A percentile compares a stretch with the other conserved stretches of the same genome.
These are phyloP conservation scores for Thunnus albacares DNA, from an alignment of 2,797 vertebrate genomes.

Conservation along the genomic window DNA sequence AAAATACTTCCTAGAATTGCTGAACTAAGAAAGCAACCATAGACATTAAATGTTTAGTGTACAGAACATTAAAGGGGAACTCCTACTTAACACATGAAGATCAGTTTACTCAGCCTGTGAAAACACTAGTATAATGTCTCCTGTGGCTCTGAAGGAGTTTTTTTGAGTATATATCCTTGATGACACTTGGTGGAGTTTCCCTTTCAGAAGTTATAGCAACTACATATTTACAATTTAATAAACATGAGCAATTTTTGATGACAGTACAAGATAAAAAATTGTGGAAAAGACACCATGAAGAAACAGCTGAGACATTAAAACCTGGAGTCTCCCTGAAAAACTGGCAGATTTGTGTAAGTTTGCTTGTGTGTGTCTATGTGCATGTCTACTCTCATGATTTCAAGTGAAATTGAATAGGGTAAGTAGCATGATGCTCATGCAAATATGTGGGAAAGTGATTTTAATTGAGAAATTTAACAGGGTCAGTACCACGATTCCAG, in stretches of 20 bases:
- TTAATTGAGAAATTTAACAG: constrained; percentile 51
- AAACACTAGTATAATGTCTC: too few species aligned
- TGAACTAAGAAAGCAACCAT: not conserved
- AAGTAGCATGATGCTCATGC: not conserved
- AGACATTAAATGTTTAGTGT: too few species aligned
- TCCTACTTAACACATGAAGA: too few species aligned
- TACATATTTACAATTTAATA: too few species aligned
- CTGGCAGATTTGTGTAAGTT: not conserved
- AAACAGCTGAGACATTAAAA: not conserved
- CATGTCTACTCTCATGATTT: too few species aligned
- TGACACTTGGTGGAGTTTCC: too few species aligned
- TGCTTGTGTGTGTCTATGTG: not conserved
- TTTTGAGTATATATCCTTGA: too few species aligned
- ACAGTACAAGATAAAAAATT: too few species aligned
- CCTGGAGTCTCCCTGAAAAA: not conserved
- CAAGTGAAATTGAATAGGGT: constrained; percentile 32
- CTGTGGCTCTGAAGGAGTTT: too few species aligned
- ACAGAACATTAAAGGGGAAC: too few species aligned
- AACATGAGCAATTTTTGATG: not conserved
- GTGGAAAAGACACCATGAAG: not conserved
- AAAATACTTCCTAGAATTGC: not conserved
- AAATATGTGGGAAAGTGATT: constrained; percentile 13
- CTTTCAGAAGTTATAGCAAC: too few species aligned
- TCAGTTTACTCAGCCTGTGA: too few species aligned
- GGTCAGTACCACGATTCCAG: constrained; percentile 17